Conservation (phyloP, 2,888 invertebrate genomes). For the Lithophane ornitopus region DNA sequence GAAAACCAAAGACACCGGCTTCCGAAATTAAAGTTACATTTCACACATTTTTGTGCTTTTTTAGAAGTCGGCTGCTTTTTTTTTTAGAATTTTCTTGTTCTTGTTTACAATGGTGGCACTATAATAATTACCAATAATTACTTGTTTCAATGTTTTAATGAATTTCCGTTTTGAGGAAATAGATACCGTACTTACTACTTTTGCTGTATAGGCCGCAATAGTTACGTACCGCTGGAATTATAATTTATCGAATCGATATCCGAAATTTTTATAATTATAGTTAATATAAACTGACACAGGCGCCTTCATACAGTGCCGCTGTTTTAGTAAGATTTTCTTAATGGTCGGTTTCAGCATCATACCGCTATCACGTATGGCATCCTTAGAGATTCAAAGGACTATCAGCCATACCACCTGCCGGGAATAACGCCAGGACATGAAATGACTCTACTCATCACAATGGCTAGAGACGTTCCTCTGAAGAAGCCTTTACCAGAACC, state of each 20-base stretch:
- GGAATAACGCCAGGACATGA: conserved; percentile 83
- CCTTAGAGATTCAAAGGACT: conserved; percentile 76
- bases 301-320: background rate
- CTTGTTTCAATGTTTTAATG: background rate
- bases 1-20: too few relatives aligned
- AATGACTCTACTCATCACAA: conserved; percentile 77
- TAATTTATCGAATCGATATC: background rate
- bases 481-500: conserved; percentile 86
- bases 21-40: too few relatives aligned
- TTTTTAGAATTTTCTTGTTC: background rate
- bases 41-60: too few relatives aligned
- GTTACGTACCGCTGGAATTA: background rate
- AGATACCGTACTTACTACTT: background rate
- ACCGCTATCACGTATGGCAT: conserved; percentile 68
- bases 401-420: conserved; percentile 77
- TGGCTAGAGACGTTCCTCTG: conserved; percentile 83
- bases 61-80: too few relatives aligned
- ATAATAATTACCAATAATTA: background rate
- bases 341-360: conserved; percentile 67
- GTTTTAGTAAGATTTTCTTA: background rate
- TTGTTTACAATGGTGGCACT: background rate
- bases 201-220: background rate
- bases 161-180: background rate
- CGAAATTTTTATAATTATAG: too few relatives aligned
- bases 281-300: background rate